Percentiles rank a stretch among this genome's conserved stretches.
Evolutionary conservation across 2,113 vertebrate species (phyloP).

Genomic region (Archocentrus centrarchus): DNA sequence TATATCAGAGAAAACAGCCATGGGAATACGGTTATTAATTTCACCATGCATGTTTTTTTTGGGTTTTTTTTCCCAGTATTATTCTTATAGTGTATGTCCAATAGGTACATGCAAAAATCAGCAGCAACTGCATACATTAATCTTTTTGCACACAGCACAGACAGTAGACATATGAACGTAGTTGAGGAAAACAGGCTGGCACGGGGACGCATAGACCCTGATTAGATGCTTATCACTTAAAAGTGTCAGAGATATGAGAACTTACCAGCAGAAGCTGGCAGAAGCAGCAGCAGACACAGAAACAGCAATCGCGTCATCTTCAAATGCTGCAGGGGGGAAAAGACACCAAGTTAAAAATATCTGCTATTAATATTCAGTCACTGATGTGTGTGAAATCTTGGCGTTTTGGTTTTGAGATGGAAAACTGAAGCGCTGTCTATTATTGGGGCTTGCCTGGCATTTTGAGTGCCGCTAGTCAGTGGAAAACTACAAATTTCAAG

Average conservation of each 20-base stretch:
- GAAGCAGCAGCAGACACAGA: constrained; percentile 78
- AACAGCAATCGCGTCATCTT: constrained; percentile 83
- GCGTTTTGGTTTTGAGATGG: constrained; percentile 54
- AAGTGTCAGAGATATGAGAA: constrained; percentile 60
- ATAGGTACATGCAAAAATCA: not conserved
- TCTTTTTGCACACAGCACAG: constrained; percentile 3
- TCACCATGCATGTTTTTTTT: not conserved
- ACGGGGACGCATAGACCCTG: constrained; percentile 29
- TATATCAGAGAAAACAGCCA: not conserved
- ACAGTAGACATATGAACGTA: constrained; percentile 4
- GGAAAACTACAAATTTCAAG: constrained; percentile 56
- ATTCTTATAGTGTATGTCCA: not conserved
- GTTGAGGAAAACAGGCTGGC: constrained; percentile 47
- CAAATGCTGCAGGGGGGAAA: constrained; percentile 67
- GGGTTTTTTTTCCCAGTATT: not conserved
- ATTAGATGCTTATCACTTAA: constrained; percentile 75
- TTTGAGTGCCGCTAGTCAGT: constrained; percentile 43
- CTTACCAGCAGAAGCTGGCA: constrained; percentile 76
- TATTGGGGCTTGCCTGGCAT: constrained; percentile 38
- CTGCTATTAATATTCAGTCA: constrained; percentile 62
- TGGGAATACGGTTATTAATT: constrained; percentile 1
- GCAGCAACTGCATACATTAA: not conserved
- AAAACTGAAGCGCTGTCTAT: constrained; percentile 52
- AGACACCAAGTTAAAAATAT: constrained; percentile 63
- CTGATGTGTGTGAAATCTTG: constrained; percentile 56